phyloP scores from a whole-genome alignment of 1,140 invertebrate species.

The Grapholita molesta region DNA sequence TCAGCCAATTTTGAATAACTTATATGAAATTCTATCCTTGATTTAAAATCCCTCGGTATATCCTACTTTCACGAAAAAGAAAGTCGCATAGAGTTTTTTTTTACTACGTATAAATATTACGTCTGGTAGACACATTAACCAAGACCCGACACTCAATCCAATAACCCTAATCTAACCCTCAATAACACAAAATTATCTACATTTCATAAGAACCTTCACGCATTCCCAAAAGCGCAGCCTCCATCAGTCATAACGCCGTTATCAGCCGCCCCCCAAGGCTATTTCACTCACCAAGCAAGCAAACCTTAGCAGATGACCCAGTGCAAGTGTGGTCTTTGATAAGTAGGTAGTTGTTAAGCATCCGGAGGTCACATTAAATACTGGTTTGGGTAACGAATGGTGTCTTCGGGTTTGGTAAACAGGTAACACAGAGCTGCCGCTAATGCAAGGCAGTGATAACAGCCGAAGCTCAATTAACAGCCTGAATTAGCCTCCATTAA shows the following conservation, averaged over 20 bases:
- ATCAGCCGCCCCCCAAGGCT: not conserved
- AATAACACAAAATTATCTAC: conserved; percentile 1
- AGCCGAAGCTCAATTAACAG: conserved; percentile 71
- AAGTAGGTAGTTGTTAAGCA: not conserved
- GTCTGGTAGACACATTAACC: not conserved
- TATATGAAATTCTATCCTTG: too few species aligned
- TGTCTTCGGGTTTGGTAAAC: conserved; percentile 19
- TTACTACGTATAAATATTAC: not conserved
- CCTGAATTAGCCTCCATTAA: conserved; percentile 76
- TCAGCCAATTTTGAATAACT: too few species aligned
- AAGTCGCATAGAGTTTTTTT: not conserved
- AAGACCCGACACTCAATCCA: not conserved
- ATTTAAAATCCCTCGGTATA: too few species aligned
- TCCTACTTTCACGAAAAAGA: too few species aligned
- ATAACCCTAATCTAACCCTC: conserved; percentile 5
- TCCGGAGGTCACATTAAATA: conserved; percentile 33
- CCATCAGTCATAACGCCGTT: conserved; percentile 9
- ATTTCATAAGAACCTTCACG: conserved; percentile 3
- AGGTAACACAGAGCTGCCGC: conserved; percentile 32
- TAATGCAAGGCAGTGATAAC: conserved; percentile 67
- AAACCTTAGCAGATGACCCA: not conserved
- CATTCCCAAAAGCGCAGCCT: conserved; percentile 1
- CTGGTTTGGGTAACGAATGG: conserved; percentile 37
- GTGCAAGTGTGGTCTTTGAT: not conserved
- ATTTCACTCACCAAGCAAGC: not conserved